Evolutionary conservation across 2,113 vertebrate species (phyloP), one percentile per base, ranked within the genome.

Genomic region (Elephas maximus): DNA sequence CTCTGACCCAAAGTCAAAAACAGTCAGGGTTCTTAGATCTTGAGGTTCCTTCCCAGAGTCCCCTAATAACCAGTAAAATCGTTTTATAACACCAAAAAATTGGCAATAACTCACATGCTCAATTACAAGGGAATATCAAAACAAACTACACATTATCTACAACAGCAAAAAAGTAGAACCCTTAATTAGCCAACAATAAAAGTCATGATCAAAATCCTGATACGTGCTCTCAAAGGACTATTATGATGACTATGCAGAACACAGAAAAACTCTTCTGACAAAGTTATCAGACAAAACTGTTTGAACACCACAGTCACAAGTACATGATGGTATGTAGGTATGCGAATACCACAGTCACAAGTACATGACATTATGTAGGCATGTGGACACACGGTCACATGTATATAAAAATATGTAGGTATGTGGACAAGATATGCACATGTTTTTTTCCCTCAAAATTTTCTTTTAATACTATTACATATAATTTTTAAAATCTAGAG

Each of bases 101-200:
- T 80, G 60, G 24, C 48, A 37, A 77, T 14, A 53, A 96, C 20
- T 17, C 8, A 37, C 41, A 88, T 14, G 44, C 9, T 45, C 62
- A 80, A 88, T 90, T 87, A 90, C 10, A 93, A 95, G 48, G 51
- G 45, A 86, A 20, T 18, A 18, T 45, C 5, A 86, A 83, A 90
- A 83, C 33, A 96, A 85, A 53, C 15, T 87, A 91, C 5, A 94
- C 7, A 92, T 51, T 85, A 89, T 88, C 8, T 48, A 17, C 26
- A 63, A 84, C 2, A 94, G 74, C 87, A 93, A 96, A 82, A 92
- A 96, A 78, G 14, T 28, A 8, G 53, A 88, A 91, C 51, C 17
- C 17, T 93, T 93, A 76, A 88, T 17, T 87, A 51, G 60, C 48
- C 69, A 93, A 80, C 12, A 93, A 76, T 63, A 7, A 44, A 93